phyloP scores from a whole-genome alignment of 2,888 invertebrate species.

The Lumbricus terrestris region DNA sequence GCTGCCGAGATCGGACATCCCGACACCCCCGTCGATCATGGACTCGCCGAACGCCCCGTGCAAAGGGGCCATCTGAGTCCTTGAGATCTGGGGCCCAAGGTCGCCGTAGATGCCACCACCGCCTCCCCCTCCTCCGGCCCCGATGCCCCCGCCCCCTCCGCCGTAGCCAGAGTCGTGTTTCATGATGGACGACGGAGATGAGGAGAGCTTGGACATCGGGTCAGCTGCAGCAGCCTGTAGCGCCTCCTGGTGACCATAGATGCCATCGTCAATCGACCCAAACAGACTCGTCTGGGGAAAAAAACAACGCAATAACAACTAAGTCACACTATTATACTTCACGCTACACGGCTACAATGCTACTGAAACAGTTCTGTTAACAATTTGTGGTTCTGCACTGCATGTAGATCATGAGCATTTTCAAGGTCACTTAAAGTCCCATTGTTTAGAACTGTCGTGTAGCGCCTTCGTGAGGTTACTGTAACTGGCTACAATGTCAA shows the following conservation, averaged over 20 bases:
- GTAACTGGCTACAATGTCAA: too few relatives aligned
- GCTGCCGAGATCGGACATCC: conserved; percentile 17
- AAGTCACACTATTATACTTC: neutral
- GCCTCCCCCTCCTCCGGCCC: neutral
- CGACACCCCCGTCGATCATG: neutral
- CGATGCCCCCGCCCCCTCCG: neutral
- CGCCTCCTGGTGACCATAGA: conserved; percentile 25
- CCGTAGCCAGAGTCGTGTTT: conserved; percentile 12
- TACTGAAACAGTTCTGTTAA: too few relatives aligned
- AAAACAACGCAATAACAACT: neutral
- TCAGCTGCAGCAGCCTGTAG: conserved; percentile 18
- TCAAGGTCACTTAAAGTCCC: too few relatives aligned
- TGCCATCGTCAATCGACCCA: conserved; percentile 20
- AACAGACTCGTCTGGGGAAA: conserved; percentile 14
- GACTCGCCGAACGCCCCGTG: conserved; percentile 6
- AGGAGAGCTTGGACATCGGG: neutral
- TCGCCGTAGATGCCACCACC: neutral
- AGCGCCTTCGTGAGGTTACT: too few relatives aligned
- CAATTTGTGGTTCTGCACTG: too few relatives aligned
- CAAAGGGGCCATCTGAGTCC: conserved; percentile 5
- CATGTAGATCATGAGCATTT: too few relatives aligned
- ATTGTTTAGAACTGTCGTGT: too few relatives aligned
- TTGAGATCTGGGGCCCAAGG: neutral
- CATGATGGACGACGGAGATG: conserved; percentile 6
- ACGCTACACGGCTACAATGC: too few relatives aligned